These are phyloP conservation scores for Neogobius melanostomus DNA, from an alignment of 2,113 vertebrate genomes.

Conservation along the genomic window DNA sequence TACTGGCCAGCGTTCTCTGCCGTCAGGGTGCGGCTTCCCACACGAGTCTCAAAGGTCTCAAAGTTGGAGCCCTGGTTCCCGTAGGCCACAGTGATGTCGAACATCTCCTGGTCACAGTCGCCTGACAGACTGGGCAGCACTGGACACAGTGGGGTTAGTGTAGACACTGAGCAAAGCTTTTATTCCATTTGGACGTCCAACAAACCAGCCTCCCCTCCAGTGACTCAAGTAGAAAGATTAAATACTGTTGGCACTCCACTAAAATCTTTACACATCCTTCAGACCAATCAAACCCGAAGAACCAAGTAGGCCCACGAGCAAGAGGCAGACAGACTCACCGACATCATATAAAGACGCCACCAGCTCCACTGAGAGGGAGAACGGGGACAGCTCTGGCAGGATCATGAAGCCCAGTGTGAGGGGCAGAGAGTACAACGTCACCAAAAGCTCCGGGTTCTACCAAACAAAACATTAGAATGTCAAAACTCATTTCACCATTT, in stretches of 20 bases:
- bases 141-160: conserved; percentile 3
- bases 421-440: conserved; percentile 56
- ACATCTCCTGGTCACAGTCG: conserved; percentile 64
- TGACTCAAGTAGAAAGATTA: no score
- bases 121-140: conserved; percentile 64
- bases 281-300: no score
- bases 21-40: conserved; percentile 49
- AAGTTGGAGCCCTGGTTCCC: conserved; percentile 60
- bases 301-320: no score
- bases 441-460: conserved; percentile 59
- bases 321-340: conserved; percentile 51
- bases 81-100: conserved; percentile 53
- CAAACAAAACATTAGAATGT: neutral
- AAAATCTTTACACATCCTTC: no score
- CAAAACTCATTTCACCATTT: no score
- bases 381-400: conserved; percentile 62
- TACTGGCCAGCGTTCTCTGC: conserved; percentile 38
- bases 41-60: conserved; percentile 38
- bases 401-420: conserved; percentile 67
- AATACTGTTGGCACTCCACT: no score
- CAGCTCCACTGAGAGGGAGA: conserved; percentile 48
- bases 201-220: no score
- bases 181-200: no score
- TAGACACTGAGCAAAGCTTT: neutral
- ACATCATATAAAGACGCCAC: conserved; percentile 57